These are phyloP conservation scores for Echinometra lucunter DNA, from an alignment of 53 echinoderm and acorn worm genomes.

Conservation along the genomic window DNA sequence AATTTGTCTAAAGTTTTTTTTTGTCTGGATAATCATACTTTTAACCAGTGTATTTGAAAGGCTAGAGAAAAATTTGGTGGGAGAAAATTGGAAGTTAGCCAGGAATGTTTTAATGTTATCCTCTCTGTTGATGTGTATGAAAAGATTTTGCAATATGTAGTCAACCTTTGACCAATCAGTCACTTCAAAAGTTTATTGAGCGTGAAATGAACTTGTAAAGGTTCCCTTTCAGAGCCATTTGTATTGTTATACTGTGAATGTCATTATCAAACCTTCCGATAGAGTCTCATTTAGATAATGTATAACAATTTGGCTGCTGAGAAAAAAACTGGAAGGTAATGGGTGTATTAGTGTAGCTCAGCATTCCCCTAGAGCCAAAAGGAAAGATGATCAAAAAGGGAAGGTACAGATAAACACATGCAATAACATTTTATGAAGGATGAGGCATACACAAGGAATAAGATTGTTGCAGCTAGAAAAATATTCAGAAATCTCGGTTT, in stretches of 20 bases:
- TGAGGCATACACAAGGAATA: not conserved
- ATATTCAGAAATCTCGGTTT: not conserved
- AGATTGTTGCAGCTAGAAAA: not conserved
- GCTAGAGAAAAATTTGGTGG: not conserved
- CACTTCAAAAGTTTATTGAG: constrained; percentile 39
- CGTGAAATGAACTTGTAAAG: constrained; percentile 49
- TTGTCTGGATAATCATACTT: not conserved
- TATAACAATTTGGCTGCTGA: not conserved
- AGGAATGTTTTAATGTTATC: not conserved
- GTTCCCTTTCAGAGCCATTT: not conserved
- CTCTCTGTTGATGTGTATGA: not conserved
- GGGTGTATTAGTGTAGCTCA: not conserved
- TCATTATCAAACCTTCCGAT: not conserved
- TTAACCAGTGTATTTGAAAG: not conserved
- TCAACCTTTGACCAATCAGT: constrained; percentile 1
- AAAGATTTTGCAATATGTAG: not conserved
- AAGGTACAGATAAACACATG: not conserved
- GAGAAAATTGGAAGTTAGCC: not conserved
- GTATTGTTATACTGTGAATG: not conserved
- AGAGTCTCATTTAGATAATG: not conserved
- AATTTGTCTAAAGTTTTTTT: not conserved
- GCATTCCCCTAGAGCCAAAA: not conserved
- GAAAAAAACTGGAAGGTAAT: not conserved
- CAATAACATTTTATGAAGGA: not conserved
- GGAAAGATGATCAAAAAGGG: not conserved